Percentiles rank a stretch among this genome's conserved stretches.
Evolutionary conservation across 2,797 vertebrate genomes (phyloP).

Genomic region (Lemur catta): DNA sequence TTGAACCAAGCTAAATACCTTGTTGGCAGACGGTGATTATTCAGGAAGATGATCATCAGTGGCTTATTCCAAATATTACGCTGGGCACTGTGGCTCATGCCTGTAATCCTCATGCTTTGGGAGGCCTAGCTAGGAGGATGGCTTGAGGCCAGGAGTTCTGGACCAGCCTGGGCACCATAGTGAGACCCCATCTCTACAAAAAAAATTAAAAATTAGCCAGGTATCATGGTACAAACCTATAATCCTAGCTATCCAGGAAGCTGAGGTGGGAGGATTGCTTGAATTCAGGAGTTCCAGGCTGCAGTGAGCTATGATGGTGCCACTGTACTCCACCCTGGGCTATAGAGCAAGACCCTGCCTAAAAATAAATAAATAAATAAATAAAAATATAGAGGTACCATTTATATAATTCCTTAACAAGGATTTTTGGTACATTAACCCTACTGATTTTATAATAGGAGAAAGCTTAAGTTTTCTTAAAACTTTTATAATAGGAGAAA

Average conservation of each 20-base stretch:
- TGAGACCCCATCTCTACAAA: not conserved
- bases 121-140: not conserved
- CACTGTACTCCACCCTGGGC: not conserved
- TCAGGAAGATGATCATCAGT: not conserved
- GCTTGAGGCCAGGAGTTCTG: not conserved
- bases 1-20: conserved; percentile 22
- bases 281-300: not conserved
- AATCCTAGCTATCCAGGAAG: not conserved
- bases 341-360: not conserved
- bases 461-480: conserved; percentile 30
- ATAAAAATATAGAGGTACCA: not conserved
- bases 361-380: not conserved
- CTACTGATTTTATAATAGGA: not conserved
- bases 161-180: not conserved
- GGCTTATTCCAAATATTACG: not conserved
- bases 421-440: not conserved
- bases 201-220: not conserved
- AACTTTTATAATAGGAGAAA: too few relatives aligned
- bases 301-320: not conserved
- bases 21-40: not conserved
- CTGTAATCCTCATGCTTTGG: not conserved
- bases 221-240: not conserved
- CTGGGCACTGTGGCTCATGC: not conserved
- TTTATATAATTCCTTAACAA: not conserved
- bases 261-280: not conserved